Evolutionary conservation across 2,113 vertebrate species (phyloP).

Genomic region (Cavia porcellus): DNA sequence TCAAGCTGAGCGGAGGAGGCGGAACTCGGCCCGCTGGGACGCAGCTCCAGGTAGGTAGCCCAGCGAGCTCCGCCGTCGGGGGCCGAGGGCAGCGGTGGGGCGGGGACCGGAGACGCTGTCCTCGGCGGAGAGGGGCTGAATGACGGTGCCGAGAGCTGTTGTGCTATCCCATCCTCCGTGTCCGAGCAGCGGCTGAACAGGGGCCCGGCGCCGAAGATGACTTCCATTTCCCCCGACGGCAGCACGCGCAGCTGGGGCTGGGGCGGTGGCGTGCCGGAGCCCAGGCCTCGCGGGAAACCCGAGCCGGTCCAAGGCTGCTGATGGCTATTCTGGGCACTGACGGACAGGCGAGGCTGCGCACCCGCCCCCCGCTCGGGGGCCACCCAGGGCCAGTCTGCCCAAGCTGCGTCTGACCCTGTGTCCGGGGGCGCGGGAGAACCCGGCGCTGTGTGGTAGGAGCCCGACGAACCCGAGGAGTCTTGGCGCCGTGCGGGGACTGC

Average conservation of each 20-base stretch:
- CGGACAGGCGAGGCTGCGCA: conserved; percentile 81
- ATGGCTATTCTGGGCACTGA: conserved; percentile 85
- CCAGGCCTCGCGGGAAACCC: conserved; percentile 77
- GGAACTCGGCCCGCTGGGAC: conserved; percentile 49
- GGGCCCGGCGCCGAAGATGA: conserved; percentile 78
- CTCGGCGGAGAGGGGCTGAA: conserved; percentile 88
- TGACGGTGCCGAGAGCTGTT: conserved; percentile 90
- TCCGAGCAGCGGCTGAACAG: conserved; percentile 90
- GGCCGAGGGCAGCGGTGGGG: conserved; percentile 89
- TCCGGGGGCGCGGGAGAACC: conserved; percentile 86
- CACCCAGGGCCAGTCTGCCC: conserved; percentile 70
- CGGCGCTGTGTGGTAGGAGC: conserved; percentile 93
- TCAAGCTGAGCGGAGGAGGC: conserved; percentile 87
- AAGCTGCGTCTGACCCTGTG: conserved; percentile 69
- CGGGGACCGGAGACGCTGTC: conserved; percentile 87
- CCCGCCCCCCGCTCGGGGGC: conserved; percentile 77
- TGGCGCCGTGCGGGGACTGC: conserved; percentile 65
- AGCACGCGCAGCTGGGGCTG: conserved; percentile 82
- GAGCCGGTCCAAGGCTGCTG: conserved; percentile 72
- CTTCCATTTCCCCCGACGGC: conserved; percentile 86
- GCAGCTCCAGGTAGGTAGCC: conserved; percentile 89
- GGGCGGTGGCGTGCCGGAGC: conserved; percentile 64
- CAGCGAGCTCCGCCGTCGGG: conserved; percentile 91
- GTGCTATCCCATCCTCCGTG: conserved; percentile 92
- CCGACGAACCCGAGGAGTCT: conserved; percentile 90